Percentiles rank a stretch among this genome's conserved stretches.
Evolutionary conservation across 2,113 vertebrate species (phyloP).

Genomic region (Leucopsar rothschildi): DNA sequence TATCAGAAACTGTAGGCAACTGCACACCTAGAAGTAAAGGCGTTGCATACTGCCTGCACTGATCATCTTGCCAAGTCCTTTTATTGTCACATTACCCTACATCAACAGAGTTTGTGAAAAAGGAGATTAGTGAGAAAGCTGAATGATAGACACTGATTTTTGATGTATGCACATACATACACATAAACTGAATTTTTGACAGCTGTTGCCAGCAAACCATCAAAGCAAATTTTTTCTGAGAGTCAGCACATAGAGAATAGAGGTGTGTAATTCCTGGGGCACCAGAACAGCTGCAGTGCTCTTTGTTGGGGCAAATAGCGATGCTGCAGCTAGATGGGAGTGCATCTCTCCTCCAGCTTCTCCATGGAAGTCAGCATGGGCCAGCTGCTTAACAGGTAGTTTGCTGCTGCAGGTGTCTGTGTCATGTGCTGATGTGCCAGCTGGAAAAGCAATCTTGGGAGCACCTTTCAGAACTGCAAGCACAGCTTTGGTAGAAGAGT

Average conservation of each 20-base stretch:
- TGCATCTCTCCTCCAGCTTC: not conserved
- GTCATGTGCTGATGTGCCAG: not conserved
- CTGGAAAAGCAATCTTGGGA: not conserved
- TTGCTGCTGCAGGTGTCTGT: not conserved
- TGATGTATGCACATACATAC: not conserved
- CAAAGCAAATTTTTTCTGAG: not conserved
- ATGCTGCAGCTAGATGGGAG: not conserved
- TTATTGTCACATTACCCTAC: not conserved
- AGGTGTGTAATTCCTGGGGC: not conserved
- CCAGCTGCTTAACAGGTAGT: not conserved
- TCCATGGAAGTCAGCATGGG: not conserved
- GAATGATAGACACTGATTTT: not conserved
- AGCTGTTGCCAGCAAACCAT: not conserved
- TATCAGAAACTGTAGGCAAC: not conserved
- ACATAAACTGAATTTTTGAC: not conserved
- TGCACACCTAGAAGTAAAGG: not conserved
- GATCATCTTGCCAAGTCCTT: not conserved
- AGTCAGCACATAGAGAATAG: not conserved
- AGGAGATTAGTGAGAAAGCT: not conserved
- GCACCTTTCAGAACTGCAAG: not conserved
- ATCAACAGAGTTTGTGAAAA: not conserved
- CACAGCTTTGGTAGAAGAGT: not conserved
- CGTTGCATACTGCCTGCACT: not conserved
- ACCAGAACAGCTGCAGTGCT: not conserved
- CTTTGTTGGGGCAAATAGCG: not conserved